Evolutionary conservation across 2,797 vertebrate genomes (phyloP).

Genomic region (Arctocebus calabarensis): DNA sequence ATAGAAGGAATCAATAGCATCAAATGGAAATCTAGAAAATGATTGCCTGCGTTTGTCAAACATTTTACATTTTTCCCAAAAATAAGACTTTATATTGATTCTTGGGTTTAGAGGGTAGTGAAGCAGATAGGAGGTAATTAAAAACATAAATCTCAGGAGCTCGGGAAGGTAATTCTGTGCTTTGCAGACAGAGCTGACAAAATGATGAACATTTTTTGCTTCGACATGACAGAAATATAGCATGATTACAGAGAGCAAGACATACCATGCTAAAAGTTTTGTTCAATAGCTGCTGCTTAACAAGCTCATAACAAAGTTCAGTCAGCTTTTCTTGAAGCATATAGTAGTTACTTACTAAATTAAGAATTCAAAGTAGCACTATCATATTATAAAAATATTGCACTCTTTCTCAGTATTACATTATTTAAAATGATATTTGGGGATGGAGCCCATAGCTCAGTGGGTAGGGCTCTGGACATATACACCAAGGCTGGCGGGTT

Average conservation of each 20-base stretch:
- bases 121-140: slow-evolving; percentile 89
- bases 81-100: slow-evolving; percentile 89
- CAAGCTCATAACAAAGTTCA: slow-evolving; percentile 79
- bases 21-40: slow-evolving; percentile 83
- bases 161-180: slow-evolving; percentile 87
- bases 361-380: slow-evolving; percentile 46
- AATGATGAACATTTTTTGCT: slow-evolving; percentile 88
- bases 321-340: slow-evolving; percentile 69
- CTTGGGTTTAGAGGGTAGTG: slow-evolving; percentile 84
- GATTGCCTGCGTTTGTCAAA: slow-evolving; percentile 83
- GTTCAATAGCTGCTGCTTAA: slow-evolving; percentile 82
- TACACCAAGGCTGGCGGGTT: too few relatives aligned
- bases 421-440: slow-evolving; percentile 61
- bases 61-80: slow-evolving; percentile 85
- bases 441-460: too few relatives aligned
- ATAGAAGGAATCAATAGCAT: slow-evolving; percentile 81
- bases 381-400: slow-evolving; percentile 10
- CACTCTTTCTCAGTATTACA: slow-evolving; percentile 14
- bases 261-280: slow-evolving; percentile 79
- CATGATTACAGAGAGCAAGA: slow-evolving; percentile 80
- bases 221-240: slow-evolving; percentile 87
- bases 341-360: slow-evolving; percentile 66
- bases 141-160: slow-evolving; percentile 89
- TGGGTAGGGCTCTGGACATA: too few relatives aligned
- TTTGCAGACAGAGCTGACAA: slow-evolving; percentile 89